Conservation (phyloP, 2,113 vertebrate species). For the Melospiza georgiana region DNA sequence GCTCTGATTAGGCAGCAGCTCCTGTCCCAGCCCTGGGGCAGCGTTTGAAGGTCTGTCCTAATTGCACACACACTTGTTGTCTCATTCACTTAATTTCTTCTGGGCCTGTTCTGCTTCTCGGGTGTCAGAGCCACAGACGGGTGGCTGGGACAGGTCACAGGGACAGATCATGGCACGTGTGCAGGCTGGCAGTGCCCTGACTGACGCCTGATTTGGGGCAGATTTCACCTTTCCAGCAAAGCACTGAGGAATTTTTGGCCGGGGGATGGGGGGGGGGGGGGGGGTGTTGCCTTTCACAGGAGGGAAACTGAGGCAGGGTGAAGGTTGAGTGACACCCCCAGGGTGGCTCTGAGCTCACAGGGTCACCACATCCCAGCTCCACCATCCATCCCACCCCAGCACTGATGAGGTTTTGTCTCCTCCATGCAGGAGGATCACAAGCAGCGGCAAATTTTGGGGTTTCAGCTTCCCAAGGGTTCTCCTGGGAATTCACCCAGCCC, state of each 20-base stretch:
- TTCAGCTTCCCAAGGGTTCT: background rate
- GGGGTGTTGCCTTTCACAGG: background rate
- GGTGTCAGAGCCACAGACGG: background rate
- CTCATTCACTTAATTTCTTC: slow-evolving; percentile 63
- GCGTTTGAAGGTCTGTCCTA: background rate
- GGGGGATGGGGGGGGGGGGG: fast-evolving
- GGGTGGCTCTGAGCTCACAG: background rate
- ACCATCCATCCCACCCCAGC: too few species aligned
- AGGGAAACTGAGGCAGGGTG: background rate
- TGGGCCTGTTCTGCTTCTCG: background rate
- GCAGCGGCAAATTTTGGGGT: background rate
- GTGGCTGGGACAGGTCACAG: background rate
- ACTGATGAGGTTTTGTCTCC: fast-evolving
- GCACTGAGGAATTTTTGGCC: fast-evolving
- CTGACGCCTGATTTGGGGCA: fast-evolving
- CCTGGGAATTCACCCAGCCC: background rate
- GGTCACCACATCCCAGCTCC: background rate
- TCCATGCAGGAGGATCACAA: background rate
- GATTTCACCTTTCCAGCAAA: background rate
- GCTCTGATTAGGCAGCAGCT: slow-evolving; percentile 3
- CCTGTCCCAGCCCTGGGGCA: background rate
- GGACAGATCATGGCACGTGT: background rate
- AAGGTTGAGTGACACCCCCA: background rate
- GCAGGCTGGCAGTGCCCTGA: fast-evolving
- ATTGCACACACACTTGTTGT: background rate